phyloP scores from a whole-genome alignment of 2,888 invertebrate genomes.

The Microplitis manilae region DNA sequence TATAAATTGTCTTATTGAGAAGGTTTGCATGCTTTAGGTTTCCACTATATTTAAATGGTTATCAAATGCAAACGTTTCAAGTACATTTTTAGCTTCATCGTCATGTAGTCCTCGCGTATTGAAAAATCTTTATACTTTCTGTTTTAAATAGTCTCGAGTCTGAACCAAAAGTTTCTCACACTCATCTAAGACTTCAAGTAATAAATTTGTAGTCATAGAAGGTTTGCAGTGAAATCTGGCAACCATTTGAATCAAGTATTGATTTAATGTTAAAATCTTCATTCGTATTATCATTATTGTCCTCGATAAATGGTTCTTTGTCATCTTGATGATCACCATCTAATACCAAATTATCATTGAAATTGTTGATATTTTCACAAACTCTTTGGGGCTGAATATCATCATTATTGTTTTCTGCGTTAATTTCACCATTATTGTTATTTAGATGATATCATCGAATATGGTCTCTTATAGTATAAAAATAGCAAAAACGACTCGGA shows the following conservation, averaged over 20 bases:
- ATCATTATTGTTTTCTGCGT: neutral
- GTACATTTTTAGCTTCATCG: conserved; percentile 16
- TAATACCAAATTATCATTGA: no score
- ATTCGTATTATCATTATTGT: neutral
- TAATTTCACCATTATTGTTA: neutral
- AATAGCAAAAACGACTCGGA: neutral
- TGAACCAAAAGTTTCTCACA: conserved; percentile 33
- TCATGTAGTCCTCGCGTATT: conserved; percentile 9
- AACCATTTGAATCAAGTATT: neutral
- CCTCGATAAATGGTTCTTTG: neutral
- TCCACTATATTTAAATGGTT: no score
- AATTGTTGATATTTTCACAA: no score
- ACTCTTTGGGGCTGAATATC: neutral
- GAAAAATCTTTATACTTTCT: conserved; percentile 18
- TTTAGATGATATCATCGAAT: neutral
- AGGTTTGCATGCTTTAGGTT: no score
- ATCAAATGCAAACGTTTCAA: conserved; percentile 32
- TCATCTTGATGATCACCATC: neutral
- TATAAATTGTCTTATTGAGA: no score
- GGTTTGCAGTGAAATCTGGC: conserved; percentile 34
- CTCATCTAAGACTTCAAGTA: conserved; percentile 29
- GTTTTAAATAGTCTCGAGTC: conserved; percentile 14
- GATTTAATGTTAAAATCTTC: neutral
- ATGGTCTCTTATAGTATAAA: neutral
- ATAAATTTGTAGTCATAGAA: conserved; percentile 42